A percentile compares a stretch with the other conserved stretches of the same genome.
These are phyloP conservation scores for Eupeodes luniger DNA, from an alignment of 2,888 invertebrate species.

Conservation along the genomic window DNA sequence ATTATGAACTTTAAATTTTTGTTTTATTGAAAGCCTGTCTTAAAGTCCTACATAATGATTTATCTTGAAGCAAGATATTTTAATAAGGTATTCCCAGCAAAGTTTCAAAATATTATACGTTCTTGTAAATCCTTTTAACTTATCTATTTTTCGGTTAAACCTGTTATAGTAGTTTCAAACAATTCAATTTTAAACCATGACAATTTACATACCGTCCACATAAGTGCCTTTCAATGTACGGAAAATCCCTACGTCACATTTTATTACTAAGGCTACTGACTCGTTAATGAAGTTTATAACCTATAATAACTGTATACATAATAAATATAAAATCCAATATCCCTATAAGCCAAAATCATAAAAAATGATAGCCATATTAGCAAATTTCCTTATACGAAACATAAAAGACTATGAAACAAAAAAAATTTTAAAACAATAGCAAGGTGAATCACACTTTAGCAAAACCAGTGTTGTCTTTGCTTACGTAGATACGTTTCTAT, in stretches of 20 bases:
- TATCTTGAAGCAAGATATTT: too few species aligned
- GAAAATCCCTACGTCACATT: slow-evolving; percentile 9
- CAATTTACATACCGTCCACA: too few species aligned
- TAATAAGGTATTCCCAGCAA: too few species aligned
- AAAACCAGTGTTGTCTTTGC: slow-evolving; percentile 6
- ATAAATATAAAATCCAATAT: slow-evolving; percentile 14
- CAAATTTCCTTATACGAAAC: slow-evolving; percentile 42
- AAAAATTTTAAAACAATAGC: slow-evolving; percentile 37
- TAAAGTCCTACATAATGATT: too few species aligned
- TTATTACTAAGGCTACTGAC: neutral
- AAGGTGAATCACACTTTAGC: slow-evolving; percentile 62
- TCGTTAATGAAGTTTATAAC: neutral
- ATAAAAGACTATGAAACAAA: slow-evolving; percentile 4
- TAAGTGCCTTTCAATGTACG: neutral
- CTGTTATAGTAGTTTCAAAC: neutral
- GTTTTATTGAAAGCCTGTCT: too few species aligned
- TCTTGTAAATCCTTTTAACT: too few species aligned
- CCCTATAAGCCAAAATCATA: slow-evolving; percentile 41
- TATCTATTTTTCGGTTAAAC: neutral
- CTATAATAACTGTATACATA: neutral
- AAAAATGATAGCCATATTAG: slow-evolving; percentile 36
- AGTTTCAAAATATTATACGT: too few species aligned
- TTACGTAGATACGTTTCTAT: slow-evolving; percentile 52
- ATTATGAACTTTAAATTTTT: too few species aligned
- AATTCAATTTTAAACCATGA: neutral